phyloP scores from a whole-genome alignment of 2,113 vertebrate genomes.

The Protobothrops mucrosquamatus region DNA sequence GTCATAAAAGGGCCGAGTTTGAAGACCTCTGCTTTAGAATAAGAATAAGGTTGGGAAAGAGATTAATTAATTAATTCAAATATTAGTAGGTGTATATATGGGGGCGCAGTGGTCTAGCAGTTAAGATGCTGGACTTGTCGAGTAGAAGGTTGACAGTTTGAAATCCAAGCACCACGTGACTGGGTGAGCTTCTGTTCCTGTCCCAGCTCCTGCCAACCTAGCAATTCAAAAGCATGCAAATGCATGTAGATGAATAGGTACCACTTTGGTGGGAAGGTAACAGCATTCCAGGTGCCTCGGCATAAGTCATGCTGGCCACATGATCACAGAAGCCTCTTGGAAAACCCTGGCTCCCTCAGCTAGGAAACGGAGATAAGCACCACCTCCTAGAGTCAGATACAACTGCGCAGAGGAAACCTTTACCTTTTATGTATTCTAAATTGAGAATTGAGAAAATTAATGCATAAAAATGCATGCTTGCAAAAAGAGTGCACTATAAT shows the following conservation, averaged over 20 bases:
- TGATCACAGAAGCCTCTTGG: background rate
- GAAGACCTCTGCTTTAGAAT: background rate
- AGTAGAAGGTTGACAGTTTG: background rate
- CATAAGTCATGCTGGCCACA: background rate
- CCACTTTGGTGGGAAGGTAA: background rate
- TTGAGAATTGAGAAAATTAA: background rate
- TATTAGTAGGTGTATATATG: background rate
- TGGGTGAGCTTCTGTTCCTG: background rate
- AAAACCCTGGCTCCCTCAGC: background rate
- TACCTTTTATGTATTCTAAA: background rate
- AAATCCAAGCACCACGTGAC: background rate
- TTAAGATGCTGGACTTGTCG: background rate
- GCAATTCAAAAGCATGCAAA: background rate
- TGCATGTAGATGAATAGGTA: background rate
- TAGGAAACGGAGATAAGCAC: background rate
- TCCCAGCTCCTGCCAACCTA: background rate
- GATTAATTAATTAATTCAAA: background rate
- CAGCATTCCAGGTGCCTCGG: background rate
- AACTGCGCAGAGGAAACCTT: background rate
- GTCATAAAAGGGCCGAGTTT: too few relatives aligned
- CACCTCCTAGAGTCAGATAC: background rate
- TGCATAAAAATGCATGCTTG: background rate
- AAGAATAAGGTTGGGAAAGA: background rate
- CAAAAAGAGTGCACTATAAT: background rate
- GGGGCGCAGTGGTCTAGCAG: background rate